Evolutionary conservation across 2,797 vertebrate genomes (phyloP).

Genomic region (Rhincodon typus): DNA sequence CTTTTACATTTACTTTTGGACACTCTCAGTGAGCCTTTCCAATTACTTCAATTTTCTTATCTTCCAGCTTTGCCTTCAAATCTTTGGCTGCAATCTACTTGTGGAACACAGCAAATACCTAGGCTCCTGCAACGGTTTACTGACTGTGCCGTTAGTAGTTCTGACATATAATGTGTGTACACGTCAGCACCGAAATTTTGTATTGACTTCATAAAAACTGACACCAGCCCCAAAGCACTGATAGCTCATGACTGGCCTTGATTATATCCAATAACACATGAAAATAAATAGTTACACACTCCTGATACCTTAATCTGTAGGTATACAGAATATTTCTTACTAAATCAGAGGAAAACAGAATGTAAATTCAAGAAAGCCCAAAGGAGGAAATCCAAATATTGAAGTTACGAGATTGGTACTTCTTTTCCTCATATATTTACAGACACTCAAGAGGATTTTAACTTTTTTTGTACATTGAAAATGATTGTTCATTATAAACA

Average conservation of each 20-base stretch:
- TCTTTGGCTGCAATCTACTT: background rate
- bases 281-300: background rate
- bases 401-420: background rate
- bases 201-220: slow-evolving; percentile 6
- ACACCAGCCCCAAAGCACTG: background rate
- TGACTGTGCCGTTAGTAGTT: background rate
- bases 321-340: background rate
- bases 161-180: background rate
- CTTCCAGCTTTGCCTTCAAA: background rate
- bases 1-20: background rate
- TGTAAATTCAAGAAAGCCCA: background rate
- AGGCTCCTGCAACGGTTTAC: background rate
- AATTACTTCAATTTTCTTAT: slow-evolving; percentile 14
- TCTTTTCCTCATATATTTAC: background rate
- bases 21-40: background rate
- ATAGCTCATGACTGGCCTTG: background rate
- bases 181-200: background rate
- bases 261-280: background rate
- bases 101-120: background rate
- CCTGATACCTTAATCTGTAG: background rate
- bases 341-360: background rate
- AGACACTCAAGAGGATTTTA: background rate
- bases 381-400: slow-evolving; percentile 4
- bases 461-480: background rate
- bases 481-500: background rate